Evolutionary conservation across 1,140 invertebrate species (phyloP), one percentile per base, ranked within the genome.

Genomic region (Calycopis cecrops): DNA sequence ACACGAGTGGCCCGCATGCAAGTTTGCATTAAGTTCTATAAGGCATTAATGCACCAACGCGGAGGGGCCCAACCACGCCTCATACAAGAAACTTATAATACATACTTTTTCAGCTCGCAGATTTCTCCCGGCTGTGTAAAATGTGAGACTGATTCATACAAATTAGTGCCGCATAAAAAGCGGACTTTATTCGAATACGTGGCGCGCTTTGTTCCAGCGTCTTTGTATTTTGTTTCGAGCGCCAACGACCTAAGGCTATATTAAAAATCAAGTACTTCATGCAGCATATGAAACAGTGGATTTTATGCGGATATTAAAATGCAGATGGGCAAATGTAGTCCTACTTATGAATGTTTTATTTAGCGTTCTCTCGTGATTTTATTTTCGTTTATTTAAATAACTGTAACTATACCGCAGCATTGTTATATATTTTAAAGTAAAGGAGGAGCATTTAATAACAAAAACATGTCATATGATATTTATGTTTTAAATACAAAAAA

Each of bases 31-130:
- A 80, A 83, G 71, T 80, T 73, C 58, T 71, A 72, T 61, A 63
- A 65, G 68, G 67, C 71, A 83, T 80, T 79, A 79, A 80, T 80
- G 74, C 79, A 71, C 60, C 69, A 70, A 65, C 74, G 76, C 71
- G 72, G 64, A 49, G 53, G 53, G 58, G 61, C 47, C 65, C 69
- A 68, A 73, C 73, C 72, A 70, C 50, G 71, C 71, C 55, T 28
- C 21, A 28, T 73, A 51, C 59, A 63, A 66, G 62, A 63, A 73
- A 73, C 60, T 72, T 70, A 65, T 71, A 69, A 69, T 63, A 40
- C 59, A 37, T 57, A 63, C 60, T 67, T 69, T 65, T 66, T 64
- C 52, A 38, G 53, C 21, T 59, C 55, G 42, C 21, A 53, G 38
- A 44, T 53, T 53, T 40, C 28, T 42, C 37, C 8, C 40, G 17